Evolutionary conservation across 2,888 invertebrate species (phyloP).

Genomic region (Caenorhabditis sulstoni): DNA sequence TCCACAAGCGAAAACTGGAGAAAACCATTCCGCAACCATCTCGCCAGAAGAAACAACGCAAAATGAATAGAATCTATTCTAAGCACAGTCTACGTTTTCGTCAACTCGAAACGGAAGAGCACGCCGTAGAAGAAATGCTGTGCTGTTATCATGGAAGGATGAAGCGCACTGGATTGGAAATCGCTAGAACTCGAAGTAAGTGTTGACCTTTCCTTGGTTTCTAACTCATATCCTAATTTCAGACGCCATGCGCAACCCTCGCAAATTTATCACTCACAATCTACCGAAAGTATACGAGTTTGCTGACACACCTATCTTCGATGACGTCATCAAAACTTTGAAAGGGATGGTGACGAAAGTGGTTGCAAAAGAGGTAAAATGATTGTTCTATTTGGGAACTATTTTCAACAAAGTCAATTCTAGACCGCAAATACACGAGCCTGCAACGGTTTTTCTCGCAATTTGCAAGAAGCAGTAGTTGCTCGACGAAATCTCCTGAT

Average conservation of each 20-base stretch:
- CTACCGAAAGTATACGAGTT: conserved; percentile 5
- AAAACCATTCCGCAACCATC: neutral
- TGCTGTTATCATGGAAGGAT: conserved; percentile 3
- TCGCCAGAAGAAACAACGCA: neutral
- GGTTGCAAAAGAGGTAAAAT: neutral
- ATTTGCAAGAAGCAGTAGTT: neutral
- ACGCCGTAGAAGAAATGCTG: conserved; percentile 1
- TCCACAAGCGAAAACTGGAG: neutral
- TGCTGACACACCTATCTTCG: neutral
- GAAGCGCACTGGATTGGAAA: neutral
- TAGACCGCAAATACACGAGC: neutral
- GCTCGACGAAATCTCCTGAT: too few relatives aligned
- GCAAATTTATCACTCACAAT: neutral
- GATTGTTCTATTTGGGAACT: neutral
- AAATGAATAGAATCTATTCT: conserved; percentile 3
- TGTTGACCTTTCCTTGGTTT: neutral
- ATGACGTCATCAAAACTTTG: neutral
- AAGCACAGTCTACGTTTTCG: conserved; percentile 9
- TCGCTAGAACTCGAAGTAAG: neutral
- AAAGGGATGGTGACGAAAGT: neutral
- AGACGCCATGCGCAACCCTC: conserved; percentile 11
- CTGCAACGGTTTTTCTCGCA: neutral
- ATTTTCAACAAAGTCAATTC: neutral
- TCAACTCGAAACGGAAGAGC: neutral
- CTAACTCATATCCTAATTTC: too few relatives aligned